Evolutionary conservation across 2,113 vertebrate genomes (phyloP), one percentile per base, ranked within the genome.

Genomic region (Nesogale talazaci): DNA sequence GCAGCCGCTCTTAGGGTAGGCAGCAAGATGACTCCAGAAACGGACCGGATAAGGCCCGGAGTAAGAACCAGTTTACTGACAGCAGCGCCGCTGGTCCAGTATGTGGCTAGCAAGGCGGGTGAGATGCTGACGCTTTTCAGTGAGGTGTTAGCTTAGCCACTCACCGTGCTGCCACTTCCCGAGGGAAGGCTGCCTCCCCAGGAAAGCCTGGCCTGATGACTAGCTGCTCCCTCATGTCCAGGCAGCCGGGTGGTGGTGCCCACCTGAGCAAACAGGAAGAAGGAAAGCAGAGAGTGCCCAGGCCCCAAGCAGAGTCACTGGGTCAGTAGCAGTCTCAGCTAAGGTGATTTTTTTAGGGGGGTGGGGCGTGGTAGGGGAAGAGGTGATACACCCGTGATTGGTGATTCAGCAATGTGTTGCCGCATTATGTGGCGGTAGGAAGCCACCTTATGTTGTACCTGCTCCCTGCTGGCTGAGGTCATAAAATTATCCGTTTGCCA

Each of bases 371-470:
- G 34, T 38, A 29, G 69, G 25, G 72, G 38, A 76, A 88, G 88
- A 90, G 76, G n/a, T 3, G 0, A 52, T 78, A 78, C 89, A 94
- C 89, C 92, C 95, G 84, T 94, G 87, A 82, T 77, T 85, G 83
- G 90, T 97, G 97, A 97, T 94, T 97, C 94, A 97, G 95, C 96
- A 92, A 90, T 87, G 70, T 86, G 91, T 91, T 92, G 92, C 96
- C 92, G 94, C 87, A 90, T 93, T 94, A 91, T 96, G 94, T 96
- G 89, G 82, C 52, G 67, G 69, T 31, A 63, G 77, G 95, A 94
- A 94, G 93, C 94, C 76, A 93, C 78, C 81, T 93, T 94, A 67
- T 85, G 79, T 91, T 82, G 91, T 59, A 36, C 89, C 69, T 75
- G 83, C 82, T 40, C 72, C 61, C 29, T 91, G 79, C 85, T 91